phyloP scores from a whole-genome alignment of 2,113 vertebrate species.

The Aptenodytes forsteri region DNA sequence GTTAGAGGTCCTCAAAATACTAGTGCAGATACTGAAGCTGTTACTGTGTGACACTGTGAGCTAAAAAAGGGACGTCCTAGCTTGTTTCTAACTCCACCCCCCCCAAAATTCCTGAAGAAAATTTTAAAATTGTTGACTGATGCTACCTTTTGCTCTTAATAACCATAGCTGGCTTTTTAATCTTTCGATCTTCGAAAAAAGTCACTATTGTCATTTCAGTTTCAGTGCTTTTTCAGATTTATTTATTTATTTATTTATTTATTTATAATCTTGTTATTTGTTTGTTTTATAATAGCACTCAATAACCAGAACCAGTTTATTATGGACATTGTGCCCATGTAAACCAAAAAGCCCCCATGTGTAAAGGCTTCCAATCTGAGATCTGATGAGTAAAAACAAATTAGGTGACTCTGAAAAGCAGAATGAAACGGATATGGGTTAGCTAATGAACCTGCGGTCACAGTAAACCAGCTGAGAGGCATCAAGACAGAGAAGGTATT shows the following conservation, averaged over 20 bases:
- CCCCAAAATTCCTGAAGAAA: neutral
- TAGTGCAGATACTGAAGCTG: neutral
- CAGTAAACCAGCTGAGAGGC: neutral
- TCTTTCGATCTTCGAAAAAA: neutral
- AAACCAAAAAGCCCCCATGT: fast-evolving
- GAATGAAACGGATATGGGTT: neutral
- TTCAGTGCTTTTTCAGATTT: neutral
- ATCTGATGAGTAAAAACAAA: neutral
- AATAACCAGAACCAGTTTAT: neutral
- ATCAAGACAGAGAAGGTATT: neutral
- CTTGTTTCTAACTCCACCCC: neutral
- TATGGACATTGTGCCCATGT: neutral
- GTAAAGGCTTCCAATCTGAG: neutral
- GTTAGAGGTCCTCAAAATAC: neutral
- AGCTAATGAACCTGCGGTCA: neutral
- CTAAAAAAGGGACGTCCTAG: neutral
- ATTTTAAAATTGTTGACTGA: neutral
- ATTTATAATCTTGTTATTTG: neutral
- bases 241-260: neutral
- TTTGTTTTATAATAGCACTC: neutral
- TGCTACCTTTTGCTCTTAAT: neutral
- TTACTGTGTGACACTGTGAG: neutral
- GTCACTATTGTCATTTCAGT: neutral
- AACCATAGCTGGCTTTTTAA: neutral
- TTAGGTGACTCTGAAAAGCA: neutral